These are phyloP conservation scores for Mythimna pallens DNA, from an alignment of 2,888 invertebrate genomes.

Conservation along the genomic window DNA sequence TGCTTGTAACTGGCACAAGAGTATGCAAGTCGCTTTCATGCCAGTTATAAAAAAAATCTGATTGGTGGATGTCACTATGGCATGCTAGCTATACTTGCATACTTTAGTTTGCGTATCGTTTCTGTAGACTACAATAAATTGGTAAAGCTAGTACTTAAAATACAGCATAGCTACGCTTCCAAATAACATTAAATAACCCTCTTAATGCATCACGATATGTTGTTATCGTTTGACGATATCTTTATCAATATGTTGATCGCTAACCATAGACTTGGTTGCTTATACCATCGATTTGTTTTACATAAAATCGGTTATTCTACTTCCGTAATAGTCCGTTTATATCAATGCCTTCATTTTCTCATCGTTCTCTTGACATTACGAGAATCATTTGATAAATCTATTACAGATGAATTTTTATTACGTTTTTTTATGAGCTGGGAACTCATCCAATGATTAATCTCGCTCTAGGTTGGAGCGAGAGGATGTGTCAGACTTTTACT, in stretches of 20 bases:
- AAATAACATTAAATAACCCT: slow-evolving; percentile 47
- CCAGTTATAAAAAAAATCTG: too few species aligned
- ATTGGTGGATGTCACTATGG: too few species aligned
- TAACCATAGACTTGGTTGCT: slow-evolving; percentile 40
- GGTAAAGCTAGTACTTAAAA: slow-evolving; percentile 4
- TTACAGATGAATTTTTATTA: slow-evolving; percentile 57
- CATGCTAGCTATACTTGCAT: too few species aligned
- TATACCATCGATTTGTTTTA: slow-evolving; percentile 62
- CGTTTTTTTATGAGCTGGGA: slow-evolving; percentile 63
- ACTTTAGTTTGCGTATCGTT: background rate
- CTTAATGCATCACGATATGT: slow-evolving; percentile 56
- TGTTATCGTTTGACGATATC: slow-evolving; percentile 55
- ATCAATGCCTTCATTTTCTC: slow-evolving; percentile 60
- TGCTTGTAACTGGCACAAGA: too few species aligned
- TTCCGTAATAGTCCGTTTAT: slow-evolving; percentile 53
- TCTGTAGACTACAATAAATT: slow-evolving; percentile 7
- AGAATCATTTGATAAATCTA: slow-evolving; percentile 46
- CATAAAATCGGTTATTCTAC: slow-evolving; percentile 60
- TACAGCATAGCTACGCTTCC: slow-evolving; percentile 33
- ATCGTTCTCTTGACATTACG: slow-evolving; percentile 53
- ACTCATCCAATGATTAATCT: too few species aligned
- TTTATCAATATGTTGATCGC: slow-evolving; percentile 59
- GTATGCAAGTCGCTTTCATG: too few species aligned
- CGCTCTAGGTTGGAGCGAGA: too few species aligned
- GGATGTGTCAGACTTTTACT: too few species aligned